Base-by-base conservation (phyloP, 2,113 vertebrate species). In the Cromileptes altivelis region DNA sequence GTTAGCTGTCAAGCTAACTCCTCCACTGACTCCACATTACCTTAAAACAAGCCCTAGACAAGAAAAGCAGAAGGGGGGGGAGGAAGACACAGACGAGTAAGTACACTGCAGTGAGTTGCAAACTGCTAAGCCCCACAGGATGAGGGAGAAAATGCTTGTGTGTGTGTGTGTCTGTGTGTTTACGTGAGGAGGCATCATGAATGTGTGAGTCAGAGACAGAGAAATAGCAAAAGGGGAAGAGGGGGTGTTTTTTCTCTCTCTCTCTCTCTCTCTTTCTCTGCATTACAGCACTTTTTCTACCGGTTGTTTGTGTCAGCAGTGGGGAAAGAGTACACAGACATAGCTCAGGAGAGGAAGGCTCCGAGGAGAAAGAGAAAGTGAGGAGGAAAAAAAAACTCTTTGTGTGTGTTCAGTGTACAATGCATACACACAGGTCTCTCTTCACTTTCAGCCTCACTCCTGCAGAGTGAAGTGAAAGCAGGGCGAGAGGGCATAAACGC, bases 301-400 rank as follows among this genome's bases (percentile, higher is more conserved):
- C 33, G 6, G 76, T 71, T 85, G 70, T 89, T 80, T 87, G 61
- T 88, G 83, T 91, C 88, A 90, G 86, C 77, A 84, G 70, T 74
- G 74, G 50, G 49, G 25, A 25, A 53, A 75, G 33, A 87, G 84
- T 80, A 84, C 63, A 86, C 69, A 82, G 62, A 78, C 82, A 69
- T 1, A 74, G 75, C 73, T 19, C 71, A 87, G 47, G 75, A 84
- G 78, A 81, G 84, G 49, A 82, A 85, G 58, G 71, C 78, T 89
- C 65, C n/a, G 45, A 63, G 70, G 71, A 69, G 73, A 63, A 50
- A 67, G 45, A 69, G 30, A 65, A 27, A 81, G 63, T 3, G 14
- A 53, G 18, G 50, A 47, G n/a, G 19, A 64, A 13, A 7, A 74
- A 23, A 49, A 19, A 3, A 5, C 0, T 57, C 4, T 52, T 61